Evolutionary conservation across 1,140 invertebrate species (phyloP).

Genomic region (Ganaspis sp.): DNA sequence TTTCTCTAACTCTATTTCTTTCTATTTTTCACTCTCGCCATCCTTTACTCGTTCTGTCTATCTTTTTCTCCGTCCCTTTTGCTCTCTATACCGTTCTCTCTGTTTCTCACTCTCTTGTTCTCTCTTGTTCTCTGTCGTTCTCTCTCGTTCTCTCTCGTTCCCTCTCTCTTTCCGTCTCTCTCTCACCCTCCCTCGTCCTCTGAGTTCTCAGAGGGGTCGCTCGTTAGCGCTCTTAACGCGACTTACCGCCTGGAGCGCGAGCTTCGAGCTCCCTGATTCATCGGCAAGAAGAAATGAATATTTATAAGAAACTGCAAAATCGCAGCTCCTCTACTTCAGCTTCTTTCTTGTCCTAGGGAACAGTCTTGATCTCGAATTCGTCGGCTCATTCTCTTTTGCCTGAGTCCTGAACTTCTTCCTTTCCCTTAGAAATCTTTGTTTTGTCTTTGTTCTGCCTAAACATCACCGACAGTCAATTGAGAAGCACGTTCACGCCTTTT

Average conservation of each 20-base stretch:
- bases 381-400: slow-evolving; percentile 13
- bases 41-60: too few relatives aligned
- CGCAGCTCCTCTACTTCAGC: slow-evolving; percentile 54
- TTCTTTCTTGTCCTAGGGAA: slow-evolving; percentile 28
- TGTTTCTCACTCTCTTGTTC: not conserved
- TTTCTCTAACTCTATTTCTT: too few relatives aligned
- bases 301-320: slow-evolving; percentile 76
- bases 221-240: slow-evolving; percentile 75
- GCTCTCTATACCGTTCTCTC: not conserved
- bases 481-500: slow-evolving; percentile 41
- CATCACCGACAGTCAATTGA: slow-evolving; percentile 7
- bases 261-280: slow-evolving; percentile 68
- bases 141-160: not conserved
- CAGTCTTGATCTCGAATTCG: slow-evolving; percentile 15
- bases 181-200: not conserved
- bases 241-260: slow-evolving; percentile 74
- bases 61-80: not conserved
- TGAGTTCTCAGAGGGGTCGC: slow-evolving; percentile 59
- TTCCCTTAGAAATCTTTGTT: not conserved
- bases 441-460: slow-evolving; percentile 17
- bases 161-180: not conserved
- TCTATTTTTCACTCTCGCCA: too few relatives aligned
- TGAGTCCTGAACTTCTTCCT: not conserved
- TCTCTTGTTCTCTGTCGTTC: not conserved
- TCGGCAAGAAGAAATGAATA: slow-evolving; percentile 72